Conservation (phyloP, 1,140 invertebrate genomes). For the Brachystomella parvula region DNA sequence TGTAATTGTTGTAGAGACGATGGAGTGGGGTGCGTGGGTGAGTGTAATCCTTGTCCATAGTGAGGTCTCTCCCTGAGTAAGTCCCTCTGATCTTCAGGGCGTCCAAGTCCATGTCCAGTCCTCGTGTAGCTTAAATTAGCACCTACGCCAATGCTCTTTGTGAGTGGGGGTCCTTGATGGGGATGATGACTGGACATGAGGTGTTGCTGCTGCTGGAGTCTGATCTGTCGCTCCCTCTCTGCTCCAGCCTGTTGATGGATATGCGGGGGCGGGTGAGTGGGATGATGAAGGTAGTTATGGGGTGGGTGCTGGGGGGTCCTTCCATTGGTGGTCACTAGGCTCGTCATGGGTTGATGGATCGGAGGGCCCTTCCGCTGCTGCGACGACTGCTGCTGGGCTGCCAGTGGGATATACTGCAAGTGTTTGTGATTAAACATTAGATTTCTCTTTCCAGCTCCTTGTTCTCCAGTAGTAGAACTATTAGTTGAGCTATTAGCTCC, state of each 20-base stretch:
- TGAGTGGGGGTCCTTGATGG: neutral
- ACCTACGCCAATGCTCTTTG: neutral
- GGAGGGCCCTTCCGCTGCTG: neutral
- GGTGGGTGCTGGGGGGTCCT: neutral
- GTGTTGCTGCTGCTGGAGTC: neutral
- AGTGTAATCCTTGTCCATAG: neutral
- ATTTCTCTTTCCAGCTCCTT: too few relatives aligned
- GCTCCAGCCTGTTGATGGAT: neutral
- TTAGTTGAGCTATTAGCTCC: neutral
- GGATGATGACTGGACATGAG: neutral
- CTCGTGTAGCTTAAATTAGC: neutral
- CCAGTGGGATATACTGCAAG: constrained; percentile 3
- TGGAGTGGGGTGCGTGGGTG: too few relatives aligned
- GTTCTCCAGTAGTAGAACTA: neutral
- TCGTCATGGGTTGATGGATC: neutral
- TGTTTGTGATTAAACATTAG: constrained; percentile 5
- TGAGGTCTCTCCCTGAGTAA: neutral
- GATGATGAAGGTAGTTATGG: neutral
- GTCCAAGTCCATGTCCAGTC: neutral
- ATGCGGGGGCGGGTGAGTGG: neutral
- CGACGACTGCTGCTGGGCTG: neutral
- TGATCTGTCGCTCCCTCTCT: neutral
- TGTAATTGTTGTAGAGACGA: too few relatives aligned
- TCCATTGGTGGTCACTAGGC: too few relatives aligned
- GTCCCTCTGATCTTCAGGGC: neutral